Percentiles rank a stretch among this genome's conserved stretches.
Evolutionary conservation across 2,888 invertebrate species (phyloP).

Genomic region (Ceramica pisi): DNA sequence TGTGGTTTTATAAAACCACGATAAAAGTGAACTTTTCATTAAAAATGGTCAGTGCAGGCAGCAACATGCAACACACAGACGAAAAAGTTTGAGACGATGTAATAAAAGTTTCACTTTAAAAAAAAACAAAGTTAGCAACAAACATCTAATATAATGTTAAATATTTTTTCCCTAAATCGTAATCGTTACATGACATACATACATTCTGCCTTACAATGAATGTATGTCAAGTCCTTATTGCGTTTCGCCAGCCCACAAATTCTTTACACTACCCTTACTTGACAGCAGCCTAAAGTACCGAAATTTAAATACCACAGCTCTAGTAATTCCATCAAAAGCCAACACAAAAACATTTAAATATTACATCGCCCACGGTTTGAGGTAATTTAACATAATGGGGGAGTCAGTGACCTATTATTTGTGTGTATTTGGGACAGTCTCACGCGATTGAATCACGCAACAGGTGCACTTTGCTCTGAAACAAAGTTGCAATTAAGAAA

Average conservation of each 20-base stretch:
- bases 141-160: no score
- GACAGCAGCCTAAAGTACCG: not conserved
- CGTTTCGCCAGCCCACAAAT: constrained; percentile 7
- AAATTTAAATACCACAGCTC: constrained; percentile 38
- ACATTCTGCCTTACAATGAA: no score
- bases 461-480: constrained; percentile 58
- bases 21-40: no score
- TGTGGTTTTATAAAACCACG: no score
- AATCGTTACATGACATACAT: no score
- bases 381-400: constrained; percentile 63
- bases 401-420: constrained; percentile 62
- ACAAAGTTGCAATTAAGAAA: constrained; percentile 13
- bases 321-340: constrained; percentile 54
- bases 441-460: constrained; percentile 68
- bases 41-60: no score
- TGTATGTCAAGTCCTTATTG: not conserved
- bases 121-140: no score
- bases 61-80: no score
- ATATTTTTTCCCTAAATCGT: no score
- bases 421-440: constrained; percentile 58
- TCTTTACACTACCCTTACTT: constrained; percentile 4
- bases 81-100: no score
- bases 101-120: no score
- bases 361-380: constrained; percentile 48
- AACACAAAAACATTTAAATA: constrained; percentile 53